These are phyloP conservation scores for Microhierax caerulescens DNA, from an alignment of 2,797 vertebrate genomes.

Conservation along the genomic window DNA sequence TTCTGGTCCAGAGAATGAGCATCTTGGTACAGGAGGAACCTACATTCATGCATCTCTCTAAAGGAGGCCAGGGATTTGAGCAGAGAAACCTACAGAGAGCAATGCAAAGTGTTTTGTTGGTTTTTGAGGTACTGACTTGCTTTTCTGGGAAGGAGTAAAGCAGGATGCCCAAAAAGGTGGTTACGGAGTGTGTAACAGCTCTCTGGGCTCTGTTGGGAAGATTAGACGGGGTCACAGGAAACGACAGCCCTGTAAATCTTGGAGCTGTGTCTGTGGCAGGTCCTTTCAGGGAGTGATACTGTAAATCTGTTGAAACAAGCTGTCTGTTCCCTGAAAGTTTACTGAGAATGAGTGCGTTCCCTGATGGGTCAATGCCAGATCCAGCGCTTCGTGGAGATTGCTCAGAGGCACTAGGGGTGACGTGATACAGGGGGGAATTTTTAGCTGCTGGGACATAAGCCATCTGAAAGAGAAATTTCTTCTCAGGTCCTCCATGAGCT, in stretches of 20 bases:
- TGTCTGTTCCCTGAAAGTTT: slow-evolving; percentile 1
- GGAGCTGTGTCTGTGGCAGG: neutral
- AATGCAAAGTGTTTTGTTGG: neutral
- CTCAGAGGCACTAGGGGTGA: neutral
- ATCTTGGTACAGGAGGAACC: neutral
- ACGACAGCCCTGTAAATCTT: slow-evolving; percentile 15
- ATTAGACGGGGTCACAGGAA: neutral
- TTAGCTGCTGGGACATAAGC: neutral
- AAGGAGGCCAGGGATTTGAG: neutral
- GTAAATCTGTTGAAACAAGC: slow-evolving; percentile 30
- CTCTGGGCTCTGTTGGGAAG: neutral
- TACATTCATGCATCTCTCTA: neutral
- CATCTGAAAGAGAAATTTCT: slow-evolving; percentile 18
- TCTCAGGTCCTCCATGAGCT: neutral
- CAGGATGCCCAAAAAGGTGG: neutral
- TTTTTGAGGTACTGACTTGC: neutral
- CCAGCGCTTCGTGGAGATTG: neutral
- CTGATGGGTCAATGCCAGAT: neutral
- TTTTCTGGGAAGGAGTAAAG: neutral
- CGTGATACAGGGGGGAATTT: neutral
- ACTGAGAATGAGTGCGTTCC: neutral
- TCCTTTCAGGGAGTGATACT: neutral
- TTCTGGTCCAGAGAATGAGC: neutral
- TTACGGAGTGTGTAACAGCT: neutral
- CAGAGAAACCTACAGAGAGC: neutral